Percentiles rank a stretch among this genome's conserved stretches.
phyloP scores from a whole-genome alignment of 2,113 vertebrate species.

The Engraulis encrasicolus region DNA sequence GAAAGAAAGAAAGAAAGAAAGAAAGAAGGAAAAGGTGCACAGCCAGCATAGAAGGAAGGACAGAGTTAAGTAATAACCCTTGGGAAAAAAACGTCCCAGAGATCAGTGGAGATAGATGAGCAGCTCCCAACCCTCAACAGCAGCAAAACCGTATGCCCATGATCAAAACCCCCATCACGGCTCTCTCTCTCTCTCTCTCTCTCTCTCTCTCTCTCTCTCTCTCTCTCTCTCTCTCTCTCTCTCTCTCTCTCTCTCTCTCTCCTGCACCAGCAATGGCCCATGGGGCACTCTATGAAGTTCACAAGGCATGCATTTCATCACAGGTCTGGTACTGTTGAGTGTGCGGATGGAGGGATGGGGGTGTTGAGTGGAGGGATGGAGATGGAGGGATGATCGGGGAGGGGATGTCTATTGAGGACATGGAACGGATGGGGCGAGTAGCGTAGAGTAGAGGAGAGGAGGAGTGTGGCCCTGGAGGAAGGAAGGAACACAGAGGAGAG shows the following conservation, averaged over 20 bases:
- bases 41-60: background rate
- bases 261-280: background rate
- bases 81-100: too few species aligned
- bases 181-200: too few species aligned
- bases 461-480: too few species aligned
- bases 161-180: background rate
- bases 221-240: too few species aligned
- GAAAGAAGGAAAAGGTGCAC: background rate
- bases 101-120: background rate
- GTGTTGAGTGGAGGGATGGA: background rate
- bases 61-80: too few species aligned
- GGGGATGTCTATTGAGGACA: too few species aligned
- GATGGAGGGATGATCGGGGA: too few species aligned
- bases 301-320: background rate
- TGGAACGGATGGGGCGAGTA: too few species aligned
- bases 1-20: background rate
- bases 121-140: background rate
- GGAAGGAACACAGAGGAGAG: background rate
- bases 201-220: too few species aligned
- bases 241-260: too few species aligned
- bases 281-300: background rate
- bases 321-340: background rate
- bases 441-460: too few species aligned
- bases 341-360: background rate
- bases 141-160: too few species aligned